A percentile compares a stretch with the other conserved stretches of the same genome.
phyloP scores from a whole-genome alignment of 92 coral and sea anemone species.

The Palythoa heliodiscus region DNA sequence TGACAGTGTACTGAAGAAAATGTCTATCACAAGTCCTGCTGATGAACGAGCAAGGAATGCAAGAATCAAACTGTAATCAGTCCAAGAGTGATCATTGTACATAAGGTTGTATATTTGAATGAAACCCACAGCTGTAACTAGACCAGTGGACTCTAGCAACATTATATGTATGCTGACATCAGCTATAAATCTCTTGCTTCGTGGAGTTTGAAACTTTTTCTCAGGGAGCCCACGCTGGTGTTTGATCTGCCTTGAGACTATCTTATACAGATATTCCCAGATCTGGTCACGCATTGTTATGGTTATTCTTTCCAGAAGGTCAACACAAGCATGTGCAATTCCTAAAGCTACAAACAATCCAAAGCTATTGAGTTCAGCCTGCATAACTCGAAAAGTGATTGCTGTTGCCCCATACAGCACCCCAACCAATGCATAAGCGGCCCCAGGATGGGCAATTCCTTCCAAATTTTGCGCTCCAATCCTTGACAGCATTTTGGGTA shows the following conservation, averaged over 20 bases:
- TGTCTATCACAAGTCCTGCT: slow-evolving; percentile 64
- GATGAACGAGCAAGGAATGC: slow-evolving; percentile 50
- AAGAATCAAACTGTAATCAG: slow-evolving; percentile 25
- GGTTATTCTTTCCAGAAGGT: slow-evolving; percentile 60
- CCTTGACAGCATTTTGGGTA: slow-evolving; percentile 61
- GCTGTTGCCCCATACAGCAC: slow-evolving; percentile 49
- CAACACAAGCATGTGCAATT: slow-evolving; percentile 60
- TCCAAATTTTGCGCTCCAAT: slow-evolving; percentile 53
- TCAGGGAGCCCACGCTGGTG: slow-evolving; percentile 34
- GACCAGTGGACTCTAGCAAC: slow-evolving; percentile 64
- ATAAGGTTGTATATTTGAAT: slow-evolving; percentile 56
- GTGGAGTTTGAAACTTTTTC: slow-evolving; percentile 56
- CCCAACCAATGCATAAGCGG: slow-evolving; percentile 49
- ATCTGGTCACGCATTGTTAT: slow-evolving; percentile 67
- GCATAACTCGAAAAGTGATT: slow-evolving; percentile 66
- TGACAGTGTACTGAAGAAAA: slow-evolving; percentile 19
- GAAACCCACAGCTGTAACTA: slow-evolving; percentile 66
- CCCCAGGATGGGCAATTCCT: slow-evolving; percentile 57
- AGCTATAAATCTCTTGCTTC: slow-evolving; percentile 81
- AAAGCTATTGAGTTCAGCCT: slow-evolving; percentile 65
- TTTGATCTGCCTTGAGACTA: slow-evolving; percentile 19
- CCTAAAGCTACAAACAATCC: slow-evolving; percentile 63
- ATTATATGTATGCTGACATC: slow-evolving; percentile 73
- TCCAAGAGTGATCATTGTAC: slow-evolving; percentile 55
- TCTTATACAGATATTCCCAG: slow-evolving; percentile 59